Base-by-base conservation (phyloP, 2,797 vertebrate genomes). In the Pagetopsis macropterus region DNA sequence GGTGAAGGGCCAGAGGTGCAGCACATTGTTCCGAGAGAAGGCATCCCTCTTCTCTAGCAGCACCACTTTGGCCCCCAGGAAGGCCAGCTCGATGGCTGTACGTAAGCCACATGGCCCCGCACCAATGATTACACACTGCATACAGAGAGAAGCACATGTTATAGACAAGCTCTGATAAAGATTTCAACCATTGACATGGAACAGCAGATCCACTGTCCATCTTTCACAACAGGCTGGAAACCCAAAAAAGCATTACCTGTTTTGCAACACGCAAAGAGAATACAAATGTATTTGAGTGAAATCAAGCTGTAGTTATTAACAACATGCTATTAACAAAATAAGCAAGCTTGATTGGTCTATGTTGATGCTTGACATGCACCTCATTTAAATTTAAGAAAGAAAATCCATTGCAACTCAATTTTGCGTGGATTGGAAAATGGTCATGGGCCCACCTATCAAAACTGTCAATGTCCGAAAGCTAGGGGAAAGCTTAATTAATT, bases 1-100 rank as follows among this genome's bases (percentile, higher is more conserved):
- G 74, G 97, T 98, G 84, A 98, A 99, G 1, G 98, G 98, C 98
- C 98, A 99, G 64, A 99, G 91, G 56, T 99, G 98, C 66, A 99
- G 92, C 83, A 99, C 98, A 0, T 99, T 99, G 80, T 99, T 99
- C 72, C 98, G 94, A 51, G 98, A 99, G 89, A 99, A 99, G 74
- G 96, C 96, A 6, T 99, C 98, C 68, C 98, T 96, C 84, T 99
- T 99, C 79, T 99, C 98, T 76, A 99, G 87, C 27, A 99, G 93
- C 21, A 99, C 97, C 78, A 99, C 98, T 91, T 97, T 99, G 88
- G 98, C 98, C 79, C 98, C 98, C 66, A 99, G 84, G 80, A 99
- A 96, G 0, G 94, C 96, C 15, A 99, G 88, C 88, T 99, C 98
- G 13, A 99, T 99, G 85, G 97, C 98, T 45, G 97, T 98, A 9